These are phyloP conservation scores for Zaprionus lineosus DNA, from an alignment of 2,888 invertebrate genomes.

Conservation along the genomic window DNA sequence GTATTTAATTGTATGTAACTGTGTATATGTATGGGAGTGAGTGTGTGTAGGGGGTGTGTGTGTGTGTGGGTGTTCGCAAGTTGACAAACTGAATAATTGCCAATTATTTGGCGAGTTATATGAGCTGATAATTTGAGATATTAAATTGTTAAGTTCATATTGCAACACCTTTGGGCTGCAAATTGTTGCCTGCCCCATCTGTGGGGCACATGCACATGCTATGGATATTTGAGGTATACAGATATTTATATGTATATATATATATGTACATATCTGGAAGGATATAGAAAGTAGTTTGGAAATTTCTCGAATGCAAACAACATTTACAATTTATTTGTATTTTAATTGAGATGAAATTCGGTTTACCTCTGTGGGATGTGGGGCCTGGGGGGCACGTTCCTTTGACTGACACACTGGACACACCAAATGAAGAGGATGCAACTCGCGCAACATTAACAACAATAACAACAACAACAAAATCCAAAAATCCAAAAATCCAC, in stretches of 20 bases:
- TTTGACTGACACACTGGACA: slow-evolving; percentile 68
- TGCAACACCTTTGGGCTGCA: slow-evolving; percentile 43
- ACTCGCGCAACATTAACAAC: slow-evolving; percentile 51
- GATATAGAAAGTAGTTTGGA: slow-evolving; percentile 39
- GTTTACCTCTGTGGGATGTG: slow-evolving; percentile 62
- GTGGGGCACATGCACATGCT: slow-evolving; percentile 72
- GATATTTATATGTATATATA: slow-evolving; percentile 21
- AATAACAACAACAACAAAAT: slow-evolving; percentile 55
- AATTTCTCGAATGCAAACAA: slow-evolving; percentile 62
- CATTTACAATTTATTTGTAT: slow-evolving; percentile 71
- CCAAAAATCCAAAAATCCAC: slow-evolving; percentile 55
- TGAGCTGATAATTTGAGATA: slow-evolving; percentile 75
- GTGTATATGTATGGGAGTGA: slow-evolving; percentile 30
- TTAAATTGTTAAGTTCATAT: slow-evolving; percentile 61
- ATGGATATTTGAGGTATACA: slow-evolving; percentile 37
- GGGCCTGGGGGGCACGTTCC: slow-evolving; percentile 47
- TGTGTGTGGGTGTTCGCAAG: slow-evolving; percentile 38
- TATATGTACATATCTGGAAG: slow-evolving; percentile 15
- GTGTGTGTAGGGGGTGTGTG: slow-evolving; percentile 28
- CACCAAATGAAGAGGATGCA: slow-evolving; percentile 72
- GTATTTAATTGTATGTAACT: slow-evolving; percentile 19
- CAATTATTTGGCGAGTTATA: slow-evolving; percentile 74
- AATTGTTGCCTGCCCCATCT: slow-evolving; percentile 16
- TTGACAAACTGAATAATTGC: slow-evolving; percentile 78
- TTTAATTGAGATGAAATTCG: slow-evolving; percentile 50